Percentiles rank a stretch among this genome's conserved stretches.
These are phyloP conservation scores for Forbesichthys agassizii DNA, from an alignment of 2,113 vertebrate genomes.

Conservation along the genomic window DNA sequence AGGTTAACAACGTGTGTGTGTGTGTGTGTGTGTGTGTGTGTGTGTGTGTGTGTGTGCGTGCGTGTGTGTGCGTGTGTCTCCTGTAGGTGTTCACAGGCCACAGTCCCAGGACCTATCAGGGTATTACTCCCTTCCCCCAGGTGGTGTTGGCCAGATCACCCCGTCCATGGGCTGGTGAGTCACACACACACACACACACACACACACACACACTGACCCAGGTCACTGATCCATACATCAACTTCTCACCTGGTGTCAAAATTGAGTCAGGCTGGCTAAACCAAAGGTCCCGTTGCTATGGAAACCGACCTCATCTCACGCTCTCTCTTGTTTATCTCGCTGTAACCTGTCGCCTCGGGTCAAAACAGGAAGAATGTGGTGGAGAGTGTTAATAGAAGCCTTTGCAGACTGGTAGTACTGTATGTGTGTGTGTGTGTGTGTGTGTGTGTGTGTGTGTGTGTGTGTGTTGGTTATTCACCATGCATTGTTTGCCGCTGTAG, in stretches of 20 bases:
- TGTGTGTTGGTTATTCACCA: too few relatives aligned
- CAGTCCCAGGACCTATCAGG: conserved; percentile 92
- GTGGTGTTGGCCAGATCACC: conserved; percentile 90
- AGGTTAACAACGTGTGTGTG: not conserved
- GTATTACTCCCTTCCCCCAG: conserved; percentile 92
- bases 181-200: conserved; percentile 16
- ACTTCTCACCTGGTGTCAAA: conserved; percentile 26
- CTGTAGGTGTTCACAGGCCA: conserved; percentile 88
- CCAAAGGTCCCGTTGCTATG: conserved; percentile 24
- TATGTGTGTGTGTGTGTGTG: too few relatives aligned
- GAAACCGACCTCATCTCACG: conserved; percentile 42
- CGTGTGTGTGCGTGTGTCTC: conserved; percentile 21
- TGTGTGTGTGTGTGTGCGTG: conserved; percentile 2
- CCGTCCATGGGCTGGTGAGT: conserved; percentile 98
- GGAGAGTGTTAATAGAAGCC: not conserved
- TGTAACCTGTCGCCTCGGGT: conserved; percentile 16
- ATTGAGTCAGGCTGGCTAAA: conserved; percentile 36
- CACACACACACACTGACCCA: conserved; percentile 24
- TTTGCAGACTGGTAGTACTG: too few relatives aligned
- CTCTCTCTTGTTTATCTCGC: conserved; percentile 15
- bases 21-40: not conserved
- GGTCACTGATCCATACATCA: conserved; percentile 44
- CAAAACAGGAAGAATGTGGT: conserved; percentile 17
- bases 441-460: too few relatives aligned
- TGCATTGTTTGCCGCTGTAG: too few relatives aligned